Conservation (phyloP, 1,140 invertebrate genomes). For the Drosophila ironensis region DNA sequence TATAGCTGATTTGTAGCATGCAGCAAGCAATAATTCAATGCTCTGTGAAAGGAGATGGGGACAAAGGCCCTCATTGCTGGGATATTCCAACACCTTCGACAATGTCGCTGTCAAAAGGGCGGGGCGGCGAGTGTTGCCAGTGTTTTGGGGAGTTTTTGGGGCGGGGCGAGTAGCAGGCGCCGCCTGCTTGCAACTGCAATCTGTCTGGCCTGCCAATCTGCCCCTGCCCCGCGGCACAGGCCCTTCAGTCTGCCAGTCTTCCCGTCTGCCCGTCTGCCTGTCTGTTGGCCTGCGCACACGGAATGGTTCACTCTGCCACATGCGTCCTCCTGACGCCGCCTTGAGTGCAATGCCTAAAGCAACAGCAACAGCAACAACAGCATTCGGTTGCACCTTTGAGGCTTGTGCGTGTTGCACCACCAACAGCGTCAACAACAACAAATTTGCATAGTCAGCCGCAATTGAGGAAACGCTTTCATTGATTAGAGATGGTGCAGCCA, state of each 20-base stretch:
- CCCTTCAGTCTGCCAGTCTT: neutral
- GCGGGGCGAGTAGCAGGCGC: slow-evolving; percentile 38
- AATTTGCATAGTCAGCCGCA: slow-evolving; percentile 23
- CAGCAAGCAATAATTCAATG: slow-evolving; percentile 76
- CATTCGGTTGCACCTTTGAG: slow-evolving; percentile 74
- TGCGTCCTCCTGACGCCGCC: slow-evolving; percentile 40
- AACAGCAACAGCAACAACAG: slow-evolving; percentile 8
- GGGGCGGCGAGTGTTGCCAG: too few relatives aligned
- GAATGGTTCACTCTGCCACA: slow-evolving; percentile 12
- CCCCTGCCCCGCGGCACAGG: slow-evolving; percentile 8
- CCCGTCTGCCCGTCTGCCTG: slow-evolving; percentile 6
- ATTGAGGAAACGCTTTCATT: neutral
- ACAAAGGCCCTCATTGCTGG: slow-evolving; percentile 48
- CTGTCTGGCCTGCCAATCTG: slow-evolving; percentile 61
- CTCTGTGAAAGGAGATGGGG: slow-evolving; percentile 25
- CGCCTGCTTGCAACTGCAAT: slow-evolving; percentile 69
- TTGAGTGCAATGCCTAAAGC: slow-evolving; percentile 38
- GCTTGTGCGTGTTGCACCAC: slow-evolving; percentile 71
- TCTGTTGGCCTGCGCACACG: neutral
- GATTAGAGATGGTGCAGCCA: slow-evolving; percentile 22
- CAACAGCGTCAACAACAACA: slow-evolving; percentile 40
- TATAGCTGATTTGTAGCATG: slow-evolving; percentile 74
- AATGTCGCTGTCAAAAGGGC: slow-evolving; percentile 44
- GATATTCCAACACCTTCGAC: slow-evolving; percentile 68
- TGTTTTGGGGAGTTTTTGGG: neutral